Conservation (phyloP, 2,113 vertebrate genomes). For the Prochilodus magdalenae region DNA sequence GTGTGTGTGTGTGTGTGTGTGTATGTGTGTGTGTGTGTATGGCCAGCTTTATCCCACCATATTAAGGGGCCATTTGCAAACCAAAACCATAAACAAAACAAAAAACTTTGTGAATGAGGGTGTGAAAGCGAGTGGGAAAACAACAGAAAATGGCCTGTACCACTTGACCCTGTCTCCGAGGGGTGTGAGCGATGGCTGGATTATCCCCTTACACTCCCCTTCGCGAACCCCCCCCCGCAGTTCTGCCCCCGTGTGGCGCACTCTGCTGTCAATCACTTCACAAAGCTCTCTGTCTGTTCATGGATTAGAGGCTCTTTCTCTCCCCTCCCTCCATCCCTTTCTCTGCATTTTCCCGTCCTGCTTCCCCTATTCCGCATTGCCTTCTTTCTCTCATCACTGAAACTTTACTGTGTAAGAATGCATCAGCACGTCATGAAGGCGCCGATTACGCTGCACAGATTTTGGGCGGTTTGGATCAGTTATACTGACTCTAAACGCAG, state of each 20-base stretch:
- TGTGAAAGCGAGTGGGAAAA: constrained; percentile 61
- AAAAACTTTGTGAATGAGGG: constrained; percentile 57
- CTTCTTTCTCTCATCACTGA: neutral
- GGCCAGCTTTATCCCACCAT: constrained; percentile 37
- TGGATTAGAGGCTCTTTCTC: constrained; percentile 72
- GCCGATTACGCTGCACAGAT: too few species aligned
- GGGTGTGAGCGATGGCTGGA: constrained; percentile 62
- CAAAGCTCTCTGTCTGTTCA: constrained; percentile 77
- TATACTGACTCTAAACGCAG: too few species aligned
- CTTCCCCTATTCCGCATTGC: constrained; percentile 30
- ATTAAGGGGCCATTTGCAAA: constrained; percentile 63
- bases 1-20: constrained; percentile 25
- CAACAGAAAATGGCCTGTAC: constrained; percentile 72
- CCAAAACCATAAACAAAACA: constrained; percentile 70
- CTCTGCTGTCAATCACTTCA: constrained; percentile 80
- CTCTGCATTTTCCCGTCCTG: neutral
- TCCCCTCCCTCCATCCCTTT: constrained; percentile 11
- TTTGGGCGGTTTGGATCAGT: too few species aligned
- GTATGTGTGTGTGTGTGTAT: constrained; percentile 16
- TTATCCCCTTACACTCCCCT: constrained; percentile 69
- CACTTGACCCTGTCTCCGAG: constrained; percentile 75
- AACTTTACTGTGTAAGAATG: too few species aligned
- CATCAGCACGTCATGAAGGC: too few species aligned
- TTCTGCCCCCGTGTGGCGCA: constrained; percentile 63
- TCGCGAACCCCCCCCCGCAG: constrained; percentile 54